These are phyloP conservation scores for Butorides virescens DNA, from an alignment of 2,113 vertebrate genomes.

Conservation along the genomic window DNA sequence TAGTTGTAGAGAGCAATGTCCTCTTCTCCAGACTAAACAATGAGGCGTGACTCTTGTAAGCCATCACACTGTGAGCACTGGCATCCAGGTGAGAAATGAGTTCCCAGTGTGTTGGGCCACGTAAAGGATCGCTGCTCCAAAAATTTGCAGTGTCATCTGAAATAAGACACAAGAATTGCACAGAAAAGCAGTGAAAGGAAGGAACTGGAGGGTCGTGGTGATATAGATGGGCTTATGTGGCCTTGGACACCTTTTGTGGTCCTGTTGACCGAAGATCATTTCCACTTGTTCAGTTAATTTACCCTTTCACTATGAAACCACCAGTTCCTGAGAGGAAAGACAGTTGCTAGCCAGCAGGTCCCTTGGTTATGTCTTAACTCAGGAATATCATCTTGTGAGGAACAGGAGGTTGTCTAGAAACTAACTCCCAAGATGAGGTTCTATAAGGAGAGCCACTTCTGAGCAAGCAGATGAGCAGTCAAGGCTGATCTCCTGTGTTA, in stretches of 20 bases:
- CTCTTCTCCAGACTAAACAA: no score
- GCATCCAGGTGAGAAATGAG: background rate
- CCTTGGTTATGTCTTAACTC: background rate
- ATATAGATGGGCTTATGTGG: background rate
- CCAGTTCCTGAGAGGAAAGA: background rate
- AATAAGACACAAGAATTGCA: background rate
- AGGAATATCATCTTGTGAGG: background rate
- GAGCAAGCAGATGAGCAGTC: background rate
- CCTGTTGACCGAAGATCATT: background rate
- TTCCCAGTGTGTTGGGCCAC: background rate
- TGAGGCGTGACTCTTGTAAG: background rate
- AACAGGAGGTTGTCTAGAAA: background rate
- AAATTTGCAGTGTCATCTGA: background rate
- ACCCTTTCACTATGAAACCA: background rate
- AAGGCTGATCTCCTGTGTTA: background rate
- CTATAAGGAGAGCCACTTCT: background rate
- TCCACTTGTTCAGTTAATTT: background rate
- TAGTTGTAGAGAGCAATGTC: no score
- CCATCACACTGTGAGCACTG: background rate
- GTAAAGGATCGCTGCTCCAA: background rate
- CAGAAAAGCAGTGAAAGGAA: background rate
- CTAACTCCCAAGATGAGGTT: background rate
- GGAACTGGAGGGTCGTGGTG: fast-evolving
- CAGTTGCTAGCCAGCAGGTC: background rate
- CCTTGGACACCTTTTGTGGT: background rate